Percentiles rank a stretch among this genome's conserved stretches.
phyloP scores from a whole-genome alignment of 2,113 vertebrate species.

The Arothron firmamentum region DNA sequence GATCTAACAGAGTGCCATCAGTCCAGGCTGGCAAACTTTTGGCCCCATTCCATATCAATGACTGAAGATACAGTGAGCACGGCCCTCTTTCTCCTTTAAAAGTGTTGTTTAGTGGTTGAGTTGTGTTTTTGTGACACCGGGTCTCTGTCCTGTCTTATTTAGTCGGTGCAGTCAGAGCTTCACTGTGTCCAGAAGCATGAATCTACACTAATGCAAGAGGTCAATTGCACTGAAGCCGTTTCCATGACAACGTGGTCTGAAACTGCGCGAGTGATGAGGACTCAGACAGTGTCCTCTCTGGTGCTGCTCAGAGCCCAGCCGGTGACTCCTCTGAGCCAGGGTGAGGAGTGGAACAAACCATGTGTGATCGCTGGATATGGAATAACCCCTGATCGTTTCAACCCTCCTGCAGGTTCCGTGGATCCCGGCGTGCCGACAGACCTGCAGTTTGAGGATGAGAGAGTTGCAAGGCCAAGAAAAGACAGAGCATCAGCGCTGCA shows the following conservation, averaged over 20 bases:
- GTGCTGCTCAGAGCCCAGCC: constrained; percentile 69
- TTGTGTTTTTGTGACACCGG: neutral
- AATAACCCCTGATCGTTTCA: constrained; percentile 2
- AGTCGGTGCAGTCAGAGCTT: constrained; percentile 66
- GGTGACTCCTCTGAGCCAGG: constrained; percentile 43
- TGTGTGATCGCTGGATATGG: neutral
- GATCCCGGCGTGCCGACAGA: constrained; percentile 32
- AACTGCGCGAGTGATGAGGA: constrained; percentile 51
- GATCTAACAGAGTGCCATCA: constrained; percentile 76
- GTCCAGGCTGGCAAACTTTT: constrained; percentile 65
- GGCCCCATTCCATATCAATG: constrained; percentile 71
- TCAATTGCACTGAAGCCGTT: constrained; percentile 74
- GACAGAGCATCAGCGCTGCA: constrained; percentile 31
- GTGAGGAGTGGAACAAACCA: constrained; percentile 32
- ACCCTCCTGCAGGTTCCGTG: constrained; percentile 41
- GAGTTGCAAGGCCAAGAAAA: constrained; percentile 27
- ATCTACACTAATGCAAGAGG: constrained; percentile 66
- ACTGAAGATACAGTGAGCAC: constrained; percentile 69
- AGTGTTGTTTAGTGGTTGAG: neutral
- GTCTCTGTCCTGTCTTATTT: neutral
- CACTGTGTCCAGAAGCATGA: constrained; percentile 65
- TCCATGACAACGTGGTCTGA: constrained; percentile 50
- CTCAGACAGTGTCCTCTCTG: constrained; percentile 64
- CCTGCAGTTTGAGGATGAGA: constrained; percentile 68
- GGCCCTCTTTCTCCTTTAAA: neutral